Percentiles rank a stretch among this genome's conserved stretches.
These are phyloP conservation scores for Carassius carassius DNA, from an alignment of 2,113 vertebrate species.

Conservation along the genomic window DNA sequence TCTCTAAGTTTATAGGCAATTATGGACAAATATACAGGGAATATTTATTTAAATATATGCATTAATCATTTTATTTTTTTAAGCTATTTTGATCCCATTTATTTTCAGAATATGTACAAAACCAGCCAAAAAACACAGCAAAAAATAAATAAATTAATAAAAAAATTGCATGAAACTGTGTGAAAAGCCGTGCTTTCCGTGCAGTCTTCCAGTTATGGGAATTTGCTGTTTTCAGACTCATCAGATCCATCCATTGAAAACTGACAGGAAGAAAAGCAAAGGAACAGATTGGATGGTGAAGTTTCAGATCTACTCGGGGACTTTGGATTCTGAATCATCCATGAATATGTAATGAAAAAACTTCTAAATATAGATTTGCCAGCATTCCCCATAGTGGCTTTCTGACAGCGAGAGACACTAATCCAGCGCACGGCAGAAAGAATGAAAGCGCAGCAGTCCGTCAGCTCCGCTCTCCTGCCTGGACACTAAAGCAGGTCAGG, in stretches of 20 bases:
- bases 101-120: background rate
- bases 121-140: background rate
- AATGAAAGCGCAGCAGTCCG: constrained; percentile 39
- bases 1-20: too few species aligned
- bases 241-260: background rate
- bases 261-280: background rate
- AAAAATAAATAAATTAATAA: too few species aligned
- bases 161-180: background rate
- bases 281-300: constrained; percentile 35
- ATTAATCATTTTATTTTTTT: too few species aligned
- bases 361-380: constrained; percentile 58
- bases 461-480: constrained; percentile 19
- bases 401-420: constrained; percentile 49
- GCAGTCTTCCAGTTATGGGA: background rate
- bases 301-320: constrained; percentile 45
- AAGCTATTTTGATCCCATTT: too few species aligned
- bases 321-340: constrained; percentile 57
- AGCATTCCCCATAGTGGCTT: constrained; percentile 45
- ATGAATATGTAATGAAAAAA: constrained; percentile 57
- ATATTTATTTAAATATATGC: too few species aligned
- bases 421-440: constrained; percentile 47
- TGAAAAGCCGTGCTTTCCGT: background rate
- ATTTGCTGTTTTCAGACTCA: background rate
- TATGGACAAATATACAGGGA: too few species aligned
- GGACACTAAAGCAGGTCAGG: constrained; percentile 16